Evolutionary conservation across 1,140 invertebrate genomes (phyloP).

Genomic region (Heterodera carotae): DNA sequence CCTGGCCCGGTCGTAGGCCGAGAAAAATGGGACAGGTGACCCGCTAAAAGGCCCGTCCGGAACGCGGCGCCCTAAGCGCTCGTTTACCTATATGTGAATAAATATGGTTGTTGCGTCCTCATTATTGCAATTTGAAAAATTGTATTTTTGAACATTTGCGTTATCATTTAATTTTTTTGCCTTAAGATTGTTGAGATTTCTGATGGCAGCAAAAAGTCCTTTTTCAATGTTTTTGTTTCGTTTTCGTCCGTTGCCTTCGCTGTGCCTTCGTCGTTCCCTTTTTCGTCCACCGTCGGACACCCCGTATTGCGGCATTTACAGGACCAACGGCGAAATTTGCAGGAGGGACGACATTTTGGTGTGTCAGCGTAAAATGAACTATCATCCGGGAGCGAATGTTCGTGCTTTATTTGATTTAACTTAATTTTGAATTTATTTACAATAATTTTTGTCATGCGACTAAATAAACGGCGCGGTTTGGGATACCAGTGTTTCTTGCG

Average conservation of each 20-base stretch:
- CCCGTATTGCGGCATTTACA: constrained; percentile 57
- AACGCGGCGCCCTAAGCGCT: too few species aligned
- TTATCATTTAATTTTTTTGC: too few species aligned
- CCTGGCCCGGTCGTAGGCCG: too few species aligned
- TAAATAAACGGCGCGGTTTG: too few species aligned
- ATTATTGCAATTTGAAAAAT: too few species aligned
- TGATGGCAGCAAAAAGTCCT: not conserved
- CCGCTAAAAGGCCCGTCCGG: too few species aligned
- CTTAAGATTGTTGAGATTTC: too few species aligned
- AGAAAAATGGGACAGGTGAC: too few species aligned
- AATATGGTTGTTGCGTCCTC: too few species aligned
- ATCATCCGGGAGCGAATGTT: constrained; percentile 63
- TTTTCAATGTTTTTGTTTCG: constrained; percentile 6
- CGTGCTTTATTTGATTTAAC: constrained; percentile 18
- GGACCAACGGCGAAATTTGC: constrained; percentile 59
- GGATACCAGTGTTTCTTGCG: constrained; percentile 11
- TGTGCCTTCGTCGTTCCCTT: not conserved
- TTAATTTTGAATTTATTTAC: not conserved
- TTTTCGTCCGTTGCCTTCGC: not conserved
- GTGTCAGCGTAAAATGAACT: constrained; percentile 56
- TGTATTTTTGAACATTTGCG: too few species aligned
- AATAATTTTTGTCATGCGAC: not conserved
- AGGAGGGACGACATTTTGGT: constrained; percentile 57
- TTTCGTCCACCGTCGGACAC: constrained; percentile 47
- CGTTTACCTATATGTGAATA: too few species aligned